A percentile compares a stretch with the other conserved stretches of the same genome.
Evolutionary conservation across 2,113 vertebrate species (phyloP).

Genomic region (Picathartes gymnocephalus): DNA sequence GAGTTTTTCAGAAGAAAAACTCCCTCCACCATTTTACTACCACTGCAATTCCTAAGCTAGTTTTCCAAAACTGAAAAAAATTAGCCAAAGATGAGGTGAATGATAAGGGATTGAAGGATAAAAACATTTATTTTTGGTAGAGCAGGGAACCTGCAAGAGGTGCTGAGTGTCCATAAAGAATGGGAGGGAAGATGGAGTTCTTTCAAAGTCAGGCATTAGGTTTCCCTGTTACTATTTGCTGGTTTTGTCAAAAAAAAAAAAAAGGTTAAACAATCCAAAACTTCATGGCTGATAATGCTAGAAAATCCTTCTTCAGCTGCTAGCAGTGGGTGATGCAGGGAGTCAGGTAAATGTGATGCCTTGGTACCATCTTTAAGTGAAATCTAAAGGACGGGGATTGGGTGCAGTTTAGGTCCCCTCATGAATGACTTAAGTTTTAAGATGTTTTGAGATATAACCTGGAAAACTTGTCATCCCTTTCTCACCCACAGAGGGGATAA

Average conservation of each 20-base stretch:
- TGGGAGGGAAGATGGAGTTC: neutral
- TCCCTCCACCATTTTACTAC: neutral
- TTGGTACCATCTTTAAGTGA: neutral
- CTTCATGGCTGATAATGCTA: neutral
- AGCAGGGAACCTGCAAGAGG: neutral
- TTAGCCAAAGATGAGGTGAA: neutral
- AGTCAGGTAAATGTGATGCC: neutral
- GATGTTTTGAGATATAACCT: neutral
- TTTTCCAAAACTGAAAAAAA: neutral
- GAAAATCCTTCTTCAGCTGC: neutral
- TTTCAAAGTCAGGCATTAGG: neutral
- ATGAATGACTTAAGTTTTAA: neutral
- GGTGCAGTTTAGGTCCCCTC: neutral
- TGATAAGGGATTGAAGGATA: neutral
- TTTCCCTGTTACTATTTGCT: neutral
- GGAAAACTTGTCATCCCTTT: neutral
- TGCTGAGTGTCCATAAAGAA: neutral
- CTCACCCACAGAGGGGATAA: neutral
- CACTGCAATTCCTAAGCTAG: neutral
- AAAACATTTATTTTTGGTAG: neutral
- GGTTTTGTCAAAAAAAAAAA: neutral
- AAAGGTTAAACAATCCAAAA: neutral
- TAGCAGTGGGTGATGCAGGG: neutral
- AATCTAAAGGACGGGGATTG: neutral
- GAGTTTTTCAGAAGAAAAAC: neutral